Evolutionary conservation across 1,140 invertebrate species (phyloP).

Genomic region (Drosophila malerkotliana): DNA sequence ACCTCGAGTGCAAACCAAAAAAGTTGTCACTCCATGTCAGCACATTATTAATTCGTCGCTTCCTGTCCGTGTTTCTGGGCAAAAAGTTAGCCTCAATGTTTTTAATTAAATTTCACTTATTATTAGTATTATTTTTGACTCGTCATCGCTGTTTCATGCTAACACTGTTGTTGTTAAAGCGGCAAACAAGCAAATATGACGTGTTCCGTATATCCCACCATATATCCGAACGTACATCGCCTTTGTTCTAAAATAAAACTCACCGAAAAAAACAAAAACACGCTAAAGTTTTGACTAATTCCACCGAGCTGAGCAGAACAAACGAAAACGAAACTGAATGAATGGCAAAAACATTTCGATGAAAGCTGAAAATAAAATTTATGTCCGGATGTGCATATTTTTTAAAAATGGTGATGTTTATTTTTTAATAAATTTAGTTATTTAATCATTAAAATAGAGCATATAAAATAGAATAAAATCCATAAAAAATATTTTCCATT

Average conservation of each 20-base stretch:
- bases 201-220: constrained; percentile 22
- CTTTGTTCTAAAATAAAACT: constrained; percentile 46
- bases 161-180: constrained; percentile 8
- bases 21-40: constrained; percentile 33
- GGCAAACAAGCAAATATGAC: constrained; percentile 52
- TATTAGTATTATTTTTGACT: constrained; percentile 46
- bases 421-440: constrained; percentile 46
- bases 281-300: constrained; percentile 45
- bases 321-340: constrained; percentile 29
- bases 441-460: constrained; percentile 65
- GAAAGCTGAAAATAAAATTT: constrained; percentile 41
- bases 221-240: constrained; percentile 6
- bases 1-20: constrained; percentile 7
- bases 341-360: constrained; percentile 29
- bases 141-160: constrained; percentile 14
- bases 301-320: constrained; percentile 3
- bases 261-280: constrained; percentile 34
- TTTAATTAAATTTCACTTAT: constrained; percentile 54
- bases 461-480: constrained; percentile 66
- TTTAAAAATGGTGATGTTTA: constrained; percentile 41
- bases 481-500: constrained; percentile 69
- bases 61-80: constrained; percentile 11
- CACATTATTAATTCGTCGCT: constrained; percentile 37
- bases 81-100: constrained; percentile 36
- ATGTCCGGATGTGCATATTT: constrained; percentile 32